Evolutionary conservation across 2,888 invertebrate species (phyloP).

Genomic region (Romanomermis culicivorax): DNA sequence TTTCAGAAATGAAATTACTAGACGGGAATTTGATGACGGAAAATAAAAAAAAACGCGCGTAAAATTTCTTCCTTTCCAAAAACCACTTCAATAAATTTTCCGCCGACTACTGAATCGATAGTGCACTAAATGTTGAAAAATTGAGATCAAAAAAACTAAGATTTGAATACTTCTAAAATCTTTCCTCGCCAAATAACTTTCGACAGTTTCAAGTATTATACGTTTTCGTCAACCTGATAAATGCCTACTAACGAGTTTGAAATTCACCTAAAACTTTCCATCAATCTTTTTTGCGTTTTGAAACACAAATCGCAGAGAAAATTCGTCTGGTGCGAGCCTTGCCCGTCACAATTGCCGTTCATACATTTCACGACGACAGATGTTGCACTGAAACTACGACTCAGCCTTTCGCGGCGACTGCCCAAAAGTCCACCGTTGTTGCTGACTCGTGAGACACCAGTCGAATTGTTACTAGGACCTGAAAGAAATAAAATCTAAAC

Average conservation of each 20-base stretch:
- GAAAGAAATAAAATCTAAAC: no score
- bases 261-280: slow-evolving; percentile 11
- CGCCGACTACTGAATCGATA: no score
- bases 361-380: slow-evolving; percentile 22
- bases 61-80: no score
- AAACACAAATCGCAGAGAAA: slow-evolving; percentile 24
- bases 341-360: slow-evolving; percentile 19
- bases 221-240: background rate
- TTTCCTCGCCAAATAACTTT: no score
- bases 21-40: no score
- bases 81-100: no score
- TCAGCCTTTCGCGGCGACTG: slow-evolving; percentile 18
- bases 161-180: background rate
- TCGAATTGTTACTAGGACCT: no score
- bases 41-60: no score
- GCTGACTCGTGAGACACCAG: no score
- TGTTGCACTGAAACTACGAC: slow-evolving; percentile 21
- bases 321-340: slow-evolving; percentile 23
- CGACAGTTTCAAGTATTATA: no score
- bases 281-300: slow-evolving; percentile 18
- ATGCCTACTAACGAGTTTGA: background rate
- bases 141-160: background rate
- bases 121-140: no score
- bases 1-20: no score
- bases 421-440: background rate